Conservation (phyloP, 1,140 invertebrate species). For the Dendrolimus kikuchii region DNA sequence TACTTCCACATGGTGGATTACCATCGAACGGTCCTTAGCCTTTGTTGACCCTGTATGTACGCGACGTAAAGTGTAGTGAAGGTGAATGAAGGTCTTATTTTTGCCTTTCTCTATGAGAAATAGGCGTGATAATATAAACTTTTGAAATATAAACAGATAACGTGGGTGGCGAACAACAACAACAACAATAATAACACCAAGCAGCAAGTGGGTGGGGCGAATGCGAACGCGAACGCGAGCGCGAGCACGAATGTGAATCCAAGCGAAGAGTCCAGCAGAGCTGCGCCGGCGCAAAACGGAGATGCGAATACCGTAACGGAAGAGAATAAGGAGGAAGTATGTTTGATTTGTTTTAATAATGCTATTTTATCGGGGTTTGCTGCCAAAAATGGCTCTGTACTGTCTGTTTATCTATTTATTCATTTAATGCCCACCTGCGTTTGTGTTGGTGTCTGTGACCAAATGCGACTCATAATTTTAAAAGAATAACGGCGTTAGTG, state of each 20-base stretch:
- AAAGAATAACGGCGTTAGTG: too few relatives aligned
- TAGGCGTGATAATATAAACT: too few relatives aligned
- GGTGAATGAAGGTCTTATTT: too few relatives aligned
- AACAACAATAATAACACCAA: not conserved
- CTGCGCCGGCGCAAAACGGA: conserved; percentile 1
- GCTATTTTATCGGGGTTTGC: not conserved
- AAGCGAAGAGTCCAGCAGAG: not conserved
- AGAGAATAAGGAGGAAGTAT: conserved; percentile 30
- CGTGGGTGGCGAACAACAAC: conserved; percentile 34
- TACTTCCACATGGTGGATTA: too few relatives aligned
- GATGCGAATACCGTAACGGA: conserved; percentile 6
- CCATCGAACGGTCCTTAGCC: too few relatives aligned
- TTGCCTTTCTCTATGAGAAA: too few relatives aligned
- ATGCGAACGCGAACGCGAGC: not conserved
- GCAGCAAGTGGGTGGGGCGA: too few relatives aligned
- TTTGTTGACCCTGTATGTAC: too few relatives aligned
- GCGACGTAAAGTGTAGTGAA: too few relatives aligned
- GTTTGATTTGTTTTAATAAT: not conserved
- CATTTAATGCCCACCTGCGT: too few relatives aligned
- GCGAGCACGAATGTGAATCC: conserved; percentile 1
- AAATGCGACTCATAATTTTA: too few relatives aligned
- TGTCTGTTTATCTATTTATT: not conserved
- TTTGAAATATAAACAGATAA: conserved; percentile 31
- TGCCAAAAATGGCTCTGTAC: not conserved
- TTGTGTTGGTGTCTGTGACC: too few relatives aligned